These are phyloP conservation scores for Harpegnathos saltator DNA, from an alignment of 1,140 invertebrate species.

Conservation along the genomic window DNA sequence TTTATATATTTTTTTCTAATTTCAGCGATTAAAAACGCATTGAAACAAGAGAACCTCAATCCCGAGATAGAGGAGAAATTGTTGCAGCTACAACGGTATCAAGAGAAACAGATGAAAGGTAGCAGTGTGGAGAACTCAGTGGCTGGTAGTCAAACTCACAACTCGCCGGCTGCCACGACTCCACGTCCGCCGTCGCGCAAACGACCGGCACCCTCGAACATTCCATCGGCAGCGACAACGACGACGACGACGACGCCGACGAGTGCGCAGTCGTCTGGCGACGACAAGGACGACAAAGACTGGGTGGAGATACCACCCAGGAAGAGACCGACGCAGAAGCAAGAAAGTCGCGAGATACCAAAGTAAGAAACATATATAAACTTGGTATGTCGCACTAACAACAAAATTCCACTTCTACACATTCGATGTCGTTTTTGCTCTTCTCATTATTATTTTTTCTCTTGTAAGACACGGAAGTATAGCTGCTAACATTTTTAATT, in stretches of 20 bases:
- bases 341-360: constrained; percentile 79
- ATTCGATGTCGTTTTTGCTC: not conserved
- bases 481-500: not conserved
- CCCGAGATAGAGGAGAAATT: constrained; percentile 97
- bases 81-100: constrained; percentile 94
- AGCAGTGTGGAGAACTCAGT: constrained; percentile 78
- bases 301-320: constrained; percentile 87
- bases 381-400: constrained; percentile 12
- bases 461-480: no score
- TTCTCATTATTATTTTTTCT: not conserved
- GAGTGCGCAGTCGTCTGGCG: constrained; percentile 71
- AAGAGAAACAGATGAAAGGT: constrained; percentile 92
- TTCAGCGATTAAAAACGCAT: constrained; percentile 92
- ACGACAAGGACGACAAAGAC: constrained; percentile 85
- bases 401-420: no score
- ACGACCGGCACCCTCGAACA: constrained; percentile 77
- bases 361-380: constrained; percentile 74
- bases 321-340: constrained; percentile 80
- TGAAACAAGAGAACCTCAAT: constrained; percentile 95
- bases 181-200: constrained; percentile 81
- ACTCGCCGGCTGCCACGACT: constrained; percentile 72
- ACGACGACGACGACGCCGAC: constrained; percentile 62
- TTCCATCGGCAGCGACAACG: constrained; percentile 65
- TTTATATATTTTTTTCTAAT: constrained; percentile 64
- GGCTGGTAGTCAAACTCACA: constrained; percentile 75